phyloP scores from a whole-genome alignment of 2,113 vertebrate species.

The Oryzias melastigma region DNA sequence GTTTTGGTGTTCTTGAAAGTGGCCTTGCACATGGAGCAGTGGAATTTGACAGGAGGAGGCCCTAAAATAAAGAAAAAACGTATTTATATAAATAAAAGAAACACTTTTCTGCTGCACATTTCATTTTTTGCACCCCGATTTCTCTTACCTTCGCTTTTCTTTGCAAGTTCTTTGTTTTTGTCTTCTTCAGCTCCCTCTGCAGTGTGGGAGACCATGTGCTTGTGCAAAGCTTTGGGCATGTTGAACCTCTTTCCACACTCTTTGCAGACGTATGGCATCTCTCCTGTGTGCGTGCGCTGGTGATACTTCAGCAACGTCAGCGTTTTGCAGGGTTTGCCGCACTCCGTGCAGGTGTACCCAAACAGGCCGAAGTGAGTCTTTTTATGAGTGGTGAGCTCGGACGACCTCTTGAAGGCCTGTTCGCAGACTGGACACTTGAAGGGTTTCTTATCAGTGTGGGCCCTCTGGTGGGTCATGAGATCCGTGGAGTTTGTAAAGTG shows the following conservation, averaged over 20 bases:
- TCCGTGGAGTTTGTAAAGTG: constrained; percentile 86
- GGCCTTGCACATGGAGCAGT: constrained; percentile 69
- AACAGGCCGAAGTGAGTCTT: constrained; percentile 77
- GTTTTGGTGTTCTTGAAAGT: constrained; percentile 72
- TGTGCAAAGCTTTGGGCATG: constrained; percentile 69
- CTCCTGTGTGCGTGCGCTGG: constrained; percentile 77
- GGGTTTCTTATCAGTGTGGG: constrained; percentile 84
- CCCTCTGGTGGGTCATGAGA: constrained; percentile 86
- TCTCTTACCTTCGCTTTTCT: constrained; percentile 61
- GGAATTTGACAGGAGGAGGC: constrained; percentile 44
- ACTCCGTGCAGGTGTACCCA: constrained; percentile 83
- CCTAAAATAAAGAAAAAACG: constrained; percentile 43
- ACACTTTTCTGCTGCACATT: too few species aligned
- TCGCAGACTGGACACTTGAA: constrained; percentile 79
- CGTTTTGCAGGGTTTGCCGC: constrained; percentile 86
- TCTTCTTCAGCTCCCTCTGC: constrained; percentile 41
- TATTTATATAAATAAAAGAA: neutral
- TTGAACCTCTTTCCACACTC: constrained; percentile 75
- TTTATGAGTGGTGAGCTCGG: constrained; percentile 85
- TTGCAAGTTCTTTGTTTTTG: constrained; percentile 23
- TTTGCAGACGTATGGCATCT: constrained; percentile 76
- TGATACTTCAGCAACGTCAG: constrained; percentile 85
- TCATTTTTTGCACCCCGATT: neutral
- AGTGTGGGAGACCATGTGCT: constrained; percentile 64
- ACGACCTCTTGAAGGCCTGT: constrained; percentile 82